Conservation (phyloP, 1,140 invertebrate species). For the Acromyrmex charruanus region DNA sequence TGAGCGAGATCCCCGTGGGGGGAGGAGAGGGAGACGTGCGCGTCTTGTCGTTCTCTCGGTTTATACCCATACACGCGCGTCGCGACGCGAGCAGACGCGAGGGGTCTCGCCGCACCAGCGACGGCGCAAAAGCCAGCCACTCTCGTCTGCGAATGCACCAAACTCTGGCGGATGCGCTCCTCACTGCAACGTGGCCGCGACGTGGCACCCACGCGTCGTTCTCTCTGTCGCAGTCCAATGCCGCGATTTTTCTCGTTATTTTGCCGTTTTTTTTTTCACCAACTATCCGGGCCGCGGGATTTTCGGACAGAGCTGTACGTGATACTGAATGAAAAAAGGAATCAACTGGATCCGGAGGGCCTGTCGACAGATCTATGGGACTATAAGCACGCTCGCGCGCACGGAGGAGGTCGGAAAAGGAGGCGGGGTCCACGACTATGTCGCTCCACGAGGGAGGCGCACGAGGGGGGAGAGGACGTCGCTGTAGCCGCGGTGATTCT, state of each 20-base stretch:
- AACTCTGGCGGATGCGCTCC: slow-evolving; percentile 44
- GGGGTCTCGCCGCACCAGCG: slow-evolving; percentile 27
- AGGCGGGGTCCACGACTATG: slow-evolving; percentile 73
- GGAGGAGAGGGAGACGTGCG: slow-evolving; percentile 5
- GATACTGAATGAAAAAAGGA: slow-evolving; percentile 44
- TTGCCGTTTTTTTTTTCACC: neutral
- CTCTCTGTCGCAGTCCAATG: neutral
- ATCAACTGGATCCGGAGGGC: slow-evolving; percentile 3
- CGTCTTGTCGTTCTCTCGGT: slow-evolving; percentile 43
- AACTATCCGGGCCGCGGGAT: neutral
- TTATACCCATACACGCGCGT: slow-evolving; percentile 45
- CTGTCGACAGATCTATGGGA: slow-evolving; percentile 68
- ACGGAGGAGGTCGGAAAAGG: slow-evolving; percentile 74
- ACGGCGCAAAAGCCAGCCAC: slow-evolving; percentile 67
- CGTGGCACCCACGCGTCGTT: slow-evolving; percentile 39
- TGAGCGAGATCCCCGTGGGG: slow-evolving; percentile 14
- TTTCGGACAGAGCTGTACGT: neutral
- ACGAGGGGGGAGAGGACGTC: slow-evolving; percentile 48
- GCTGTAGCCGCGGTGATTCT: slow-evolving; percentile 18
- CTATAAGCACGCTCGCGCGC: slow-evolving; percentile 57
- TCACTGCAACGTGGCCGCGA: slow-evolving; percentile 57
- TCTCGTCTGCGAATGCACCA: slow-evolving; percentile 54
- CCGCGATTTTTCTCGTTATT: neutral
- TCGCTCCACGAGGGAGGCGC: slow-evolving; percentile 43
- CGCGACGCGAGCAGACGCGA: slow-evolving; percentile 20